phyloP scores from a whole-genome alignment of 2,888 invertebrate species.

The Choreutis nemorana region DNA sequence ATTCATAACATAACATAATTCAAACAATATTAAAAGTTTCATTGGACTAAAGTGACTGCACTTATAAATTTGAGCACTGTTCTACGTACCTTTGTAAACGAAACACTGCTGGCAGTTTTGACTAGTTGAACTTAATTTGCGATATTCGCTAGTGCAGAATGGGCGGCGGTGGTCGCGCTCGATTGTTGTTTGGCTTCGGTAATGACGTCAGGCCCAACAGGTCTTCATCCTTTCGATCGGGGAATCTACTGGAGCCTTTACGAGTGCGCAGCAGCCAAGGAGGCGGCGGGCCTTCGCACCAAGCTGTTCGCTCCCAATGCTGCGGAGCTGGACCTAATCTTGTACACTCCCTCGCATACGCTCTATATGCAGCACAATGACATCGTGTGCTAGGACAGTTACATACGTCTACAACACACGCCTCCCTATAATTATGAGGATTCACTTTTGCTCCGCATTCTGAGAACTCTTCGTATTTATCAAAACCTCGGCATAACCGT shows the following conservation, averaged over 20 bases:
- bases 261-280: slow-evolving; percentile 39
- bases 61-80: too few species aligned
- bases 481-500: slow-evolving; percentile 60
- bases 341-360: slow-evolving; percentile 88
- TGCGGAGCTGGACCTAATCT: slow-evolving; percentile 75
- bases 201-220: slow-evolving; percentile 32
- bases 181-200: slow-evolving; percentile 35
- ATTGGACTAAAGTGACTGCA: too few species aligned
- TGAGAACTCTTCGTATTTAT: slow-evolving; percentile 68
- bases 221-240: slow-evolving; percentile 16
- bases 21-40: too few species aligned
- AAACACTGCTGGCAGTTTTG: slow-evolving; percentile 56
- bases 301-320: slow-evolving; percentile 76
- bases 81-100: too few species aligned
- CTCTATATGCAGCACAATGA: slow-evolving; percentile 89
- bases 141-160: slow-evolving; percentile 34
- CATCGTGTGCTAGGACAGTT: slow-evolving; percentile 84
- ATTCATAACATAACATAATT: too few species aligned
- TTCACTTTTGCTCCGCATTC: slow-evolving; percentile 83
- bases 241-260: slow-evolving; percentile 17
- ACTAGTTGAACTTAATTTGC: slow-evolving; percentile 48
- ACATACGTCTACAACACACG: slow-evolving; percentile 88
- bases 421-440: slow-evolving; percentile 82
- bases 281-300: slow-evolving; percentile 65
- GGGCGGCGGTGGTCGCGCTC: slow-evolving; percentile 52